Evolutionary conservation across 2,113 vertebrate species (phyloP).

Genomic region (Podilymbus podiceps): DNA sequence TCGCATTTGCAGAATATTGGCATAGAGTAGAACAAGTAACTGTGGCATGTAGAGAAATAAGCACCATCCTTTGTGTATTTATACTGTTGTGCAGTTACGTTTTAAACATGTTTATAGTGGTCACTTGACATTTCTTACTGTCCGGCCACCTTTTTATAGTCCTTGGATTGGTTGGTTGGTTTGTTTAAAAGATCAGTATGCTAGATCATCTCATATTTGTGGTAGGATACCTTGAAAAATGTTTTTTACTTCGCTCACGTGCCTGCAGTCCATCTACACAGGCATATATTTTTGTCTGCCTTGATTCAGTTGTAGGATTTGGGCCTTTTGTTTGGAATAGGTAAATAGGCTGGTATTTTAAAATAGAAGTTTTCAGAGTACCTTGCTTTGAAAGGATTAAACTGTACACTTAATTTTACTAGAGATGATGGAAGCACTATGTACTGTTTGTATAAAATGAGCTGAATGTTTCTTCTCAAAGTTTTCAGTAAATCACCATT

Average conservation of each 20-base stretch:
- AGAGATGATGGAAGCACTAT: background rate
- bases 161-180: background rate
- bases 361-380: background rate
- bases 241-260: background rate
- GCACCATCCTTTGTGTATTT: background rate
- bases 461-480: background rate
- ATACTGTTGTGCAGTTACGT: background rate
- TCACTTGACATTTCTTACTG: background rate
- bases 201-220: slow-evolving; percentile 46
- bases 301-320: slow-evolving; percentile 1
- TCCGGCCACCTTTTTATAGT: background rate
- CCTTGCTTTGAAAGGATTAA: slow-evolving; percentile 18
- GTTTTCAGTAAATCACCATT: background rate
- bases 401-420: background rate
- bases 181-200: background rate
- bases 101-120: background rate
- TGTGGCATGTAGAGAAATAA: slow-evolving; percentile 25
- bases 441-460: slow-evolving; percentile 14
- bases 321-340: slow-evolving; percentile 16
- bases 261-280: background rate
- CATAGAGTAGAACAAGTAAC: slow-evolving; percentile 20
- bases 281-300: background rate
- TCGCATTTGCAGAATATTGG: background rate
- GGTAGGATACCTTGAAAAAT: background rate
- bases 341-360: background rate